phyloP scores from a whole-genome alignment of 2,888 invertebrate species.

The Lordiphosa fenestrarum region DNA sequence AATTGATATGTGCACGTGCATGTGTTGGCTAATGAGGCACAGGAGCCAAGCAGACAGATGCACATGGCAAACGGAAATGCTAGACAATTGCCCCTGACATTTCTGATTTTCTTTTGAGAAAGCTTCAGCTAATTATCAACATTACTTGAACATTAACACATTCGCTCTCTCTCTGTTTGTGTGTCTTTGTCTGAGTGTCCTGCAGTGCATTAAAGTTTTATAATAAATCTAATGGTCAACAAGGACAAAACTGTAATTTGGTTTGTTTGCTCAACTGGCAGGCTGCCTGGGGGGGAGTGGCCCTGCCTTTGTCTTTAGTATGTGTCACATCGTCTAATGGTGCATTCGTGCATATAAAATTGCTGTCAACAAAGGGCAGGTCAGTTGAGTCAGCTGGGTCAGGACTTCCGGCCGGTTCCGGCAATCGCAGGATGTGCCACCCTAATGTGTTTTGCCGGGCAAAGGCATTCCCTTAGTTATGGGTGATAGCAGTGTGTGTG shows the following conservation, averaged over 20 bases:
- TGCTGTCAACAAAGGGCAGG: constrained; percentile 51
- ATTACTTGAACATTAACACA: constrained; percentile 47
- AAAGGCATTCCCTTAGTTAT: constrained; percentile 25
- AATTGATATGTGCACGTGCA: constrained; percentile 72
- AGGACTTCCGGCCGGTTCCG: constrained; percentile 43
- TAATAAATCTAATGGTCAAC: constrained; percentile 40
- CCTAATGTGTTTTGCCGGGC: constrained; percentile 35
- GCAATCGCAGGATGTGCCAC: constrained; percentile 61
- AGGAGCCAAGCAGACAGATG: constrained; percentile 11
- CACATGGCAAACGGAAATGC: constrained; percentile 22
- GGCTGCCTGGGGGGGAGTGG: constrained; percentile 3
- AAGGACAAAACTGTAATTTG: constrained; percentile 41
- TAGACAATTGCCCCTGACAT: constrained; percentile 36
- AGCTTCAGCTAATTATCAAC: constrained; percentile 57
- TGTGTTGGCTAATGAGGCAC: constrained; percentile 63
- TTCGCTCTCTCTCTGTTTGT: background rate
- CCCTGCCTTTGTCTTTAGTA: constrained; percentile 36
- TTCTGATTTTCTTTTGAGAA: constrained; percentile 15
- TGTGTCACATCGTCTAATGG: constrained; percentile 35
- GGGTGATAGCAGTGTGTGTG: constrained; percentile 17
- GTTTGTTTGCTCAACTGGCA: constrained; percentile 33
- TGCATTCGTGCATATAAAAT: constrained; percentile 71
- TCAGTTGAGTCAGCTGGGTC: constrained; percentile 32
- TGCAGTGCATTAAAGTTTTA: constrained; percentile 38
- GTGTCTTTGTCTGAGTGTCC: background rate